Evolutionary conservation across 2,113 vertebrate genomes (phyloP), one percentile per base, ranked within the genome.

Genomic region (Anolis sagrei): DNA sequence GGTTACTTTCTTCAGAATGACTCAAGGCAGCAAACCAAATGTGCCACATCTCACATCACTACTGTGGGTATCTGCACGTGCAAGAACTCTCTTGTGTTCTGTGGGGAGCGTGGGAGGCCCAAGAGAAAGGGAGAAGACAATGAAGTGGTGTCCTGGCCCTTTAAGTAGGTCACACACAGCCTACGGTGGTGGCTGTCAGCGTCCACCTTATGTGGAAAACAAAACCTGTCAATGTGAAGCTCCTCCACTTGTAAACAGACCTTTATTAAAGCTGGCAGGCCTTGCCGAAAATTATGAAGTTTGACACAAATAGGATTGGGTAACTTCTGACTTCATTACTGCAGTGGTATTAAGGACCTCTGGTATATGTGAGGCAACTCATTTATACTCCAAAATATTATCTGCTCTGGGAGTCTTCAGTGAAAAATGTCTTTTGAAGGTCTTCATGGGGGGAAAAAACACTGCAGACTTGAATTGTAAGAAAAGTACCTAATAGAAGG

Each of bases 241-340:
- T 81, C 77, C 89, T 76, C 62, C 86, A 4, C 76, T 85, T 74
- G 78, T 36, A 84, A 93, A 90, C 80, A 73, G 23, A 78, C 39
- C 27, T 75, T 90, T 90, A 90, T 90, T 91, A 86, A 76, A 85
- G 61, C 29, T 92, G 78, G 86, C 74, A 87, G 62, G 1, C 84
- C 48, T 92, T 81, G 86, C 62, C 91, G 88, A 87, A 74, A 92
- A 86, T 85, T 80, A 84, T 10, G 69, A 44, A 69, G 19, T 83
- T 75, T 87, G 49, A 77, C 5, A 21, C 10, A 87, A 88, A 87
- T 64, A 76, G 23, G 54, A 82, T 92, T 78, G 88, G 81, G 13
- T 89, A 88, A 89, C 92, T 89, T 91, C 80, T 86, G 80, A 75
- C 49, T 90, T 93, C 18, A n/a, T 85, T 90, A 81, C 18, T 90